Base-by-base conservation (phyloP, 2,888 invertebrate genomes). In the Atrina japonica region DNA sequence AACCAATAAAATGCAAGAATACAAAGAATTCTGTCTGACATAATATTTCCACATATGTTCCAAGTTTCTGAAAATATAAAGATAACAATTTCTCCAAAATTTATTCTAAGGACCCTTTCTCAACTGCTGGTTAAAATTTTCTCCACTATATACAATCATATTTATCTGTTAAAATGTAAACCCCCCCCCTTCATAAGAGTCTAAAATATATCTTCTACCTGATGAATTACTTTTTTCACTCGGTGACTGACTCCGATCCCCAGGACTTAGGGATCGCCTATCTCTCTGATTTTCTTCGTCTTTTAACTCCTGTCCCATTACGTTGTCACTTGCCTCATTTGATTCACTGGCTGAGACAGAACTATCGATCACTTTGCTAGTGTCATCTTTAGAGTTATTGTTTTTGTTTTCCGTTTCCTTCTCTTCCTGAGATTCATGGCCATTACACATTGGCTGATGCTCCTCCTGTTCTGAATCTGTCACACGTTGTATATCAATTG, bases 391-490 rank as follows among this genome's bases (percentile, higher is more conserved):
- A 25, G 60, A 60, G 25, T n/a, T 29, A 41, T 30, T 41, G 58
- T 72, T 66, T 63, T 52, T 63, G 50, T 72, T 63, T 7, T 30
- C 58, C 18, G 47, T n/a, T 58, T 65, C 71, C 49, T 29, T 27
- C 45, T 73, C 76, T 25, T 73, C 71, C 40, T 78, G 76, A 76
- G 79, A 79, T 67, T 81, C 76, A 66, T 78, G 80, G 63, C 83
- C 84, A 47, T 84, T 84, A 81, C 84, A 84, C 77, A 79, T 60
- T 3, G 69, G 65, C n/a, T 49, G 52, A 23, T 64, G 58, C 7
- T 56, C 63, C 16, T 66, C 56, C n/a, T 70, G 53, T 18, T 60
- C 58, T 14, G 25, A 18, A 23, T 61, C 30, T 29, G 49, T 29
- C 16, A 49, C 18, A 14, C 49, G 30, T 21, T 41, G 29, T 21